Percentiles rank a stretch among this genome's conserved stretches.
phyloP scores from a whole-genome alignment of 2,888 invertebrate species.

The Polydrusus cervinus region DNA sequence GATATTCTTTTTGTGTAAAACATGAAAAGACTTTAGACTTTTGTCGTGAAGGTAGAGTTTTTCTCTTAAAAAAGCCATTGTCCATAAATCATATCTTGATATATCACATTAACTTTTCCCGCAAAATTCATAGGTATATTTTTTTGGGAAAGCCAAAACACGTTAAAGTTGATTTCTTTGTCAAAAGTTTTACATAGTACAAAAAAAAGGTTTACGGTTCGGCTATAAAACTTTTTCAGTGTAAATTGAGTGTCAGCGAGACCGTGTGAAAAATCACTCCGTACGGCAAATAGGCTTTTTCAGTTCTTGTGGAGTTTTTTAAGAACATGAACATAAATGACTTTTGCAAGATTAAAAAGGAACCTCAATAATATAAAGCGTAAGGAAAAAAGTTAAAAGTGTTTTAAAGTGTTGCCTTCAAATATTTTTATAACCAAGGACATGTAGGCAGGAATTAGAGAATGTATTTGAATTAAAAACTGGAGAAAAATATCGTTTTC shows the following conservation, averaged over 20 bases:
- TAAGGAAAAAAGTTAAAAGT: not conserved
- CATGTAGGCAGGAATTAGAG: not conserved
- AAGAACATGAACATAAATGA: slow-evolving; percentile 22
- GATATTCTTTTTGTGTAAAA: too few relatives aligned
- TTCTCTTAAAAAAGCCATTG: not conserved
- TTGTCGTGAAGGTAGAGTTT: not conserved
- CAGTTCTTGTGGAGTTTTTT: slow-evolving; percentile 23
- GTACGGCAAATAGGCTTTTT: slow-evolving; percentile 41
- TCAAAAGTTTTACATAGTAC: slow-evolving; percentile 16
- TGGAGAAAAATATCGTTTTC: not conserved
- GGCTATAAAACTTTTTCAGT: slow-evolving; percentile 43
- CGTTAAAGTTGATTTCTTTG: slow-evolving; percentile 3
- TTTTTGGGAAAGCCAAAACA: slow-evolving; percentile 5
- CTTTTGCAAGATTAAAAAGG: slow-evolving; percentile 37
- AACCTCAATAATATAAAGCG: slow-evolving; percentile 15
- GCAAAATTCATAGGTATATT: slow-evolving; percentile 3
- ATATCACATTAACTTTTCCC: slow-evolving; percentile 5
- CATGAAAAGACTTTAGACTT: too few relatives aligned
- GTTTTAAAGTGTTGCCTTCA: slow-evolving; percentile 7
- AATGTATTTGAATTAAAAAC: not conserved
- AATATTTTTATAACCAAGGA: not conserved
- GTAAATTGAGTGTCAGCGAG: slow-evolving; percentile 50
- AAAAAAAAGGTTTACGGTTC: slow-evolving; percentile 7
- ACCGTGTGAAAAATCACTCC: slow-evolving; percentile 47
- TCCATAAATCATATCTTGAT: not conserved